Base-by-base conservation (phyloP, 2,797 vertebrate species). In the Diceros bicornis region DNA sequence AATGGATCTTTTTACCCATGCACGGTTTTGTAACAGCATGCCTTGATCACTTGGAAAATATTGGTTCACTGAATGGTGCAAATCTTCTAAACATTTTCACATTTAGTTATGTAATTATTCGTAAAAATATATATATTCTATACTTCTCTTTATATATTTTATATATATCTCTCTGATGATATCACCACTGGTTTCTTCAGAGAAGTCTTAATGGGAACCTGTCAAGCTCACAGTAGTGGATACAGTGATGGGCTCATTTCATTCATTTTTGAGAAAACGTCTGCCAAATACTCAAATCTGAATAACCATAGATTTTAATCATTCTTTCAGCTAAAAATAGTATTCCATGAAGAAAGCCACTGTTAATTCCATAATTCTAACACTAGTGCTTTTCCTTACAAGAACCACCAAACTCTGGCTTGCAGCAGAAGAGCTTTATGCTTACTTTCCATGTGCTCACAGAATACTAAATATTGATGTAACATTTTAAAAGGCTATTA, bases 241-340 rank as follows among this genome's bases (percentile, higher is more conserved):
- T 32, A 59, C 2, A 83, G 11, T n/a, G 44, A 71, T 66, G 25
- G 44, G 75, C 21, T 62, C 29, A 27, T 72, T 89, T 81, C 20
- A 29, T 34, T 72, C 41, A 88, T 64, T 81, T 57, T 57, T 37
- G 23, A 66, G 74, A 82, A 94, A 62, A 50, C 29, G 32, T 44
- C 27, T 84, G 41, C n/a, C 71, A 84, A 61, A 68, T 57, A 75
- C 6, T 9, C 21, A 44, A 17, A 37, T 59, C 37, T 75, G 13
- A 44, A 34, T 68, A 66, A 84, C 4, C 7, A 94, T 3, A 83
- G 57, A 34, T 66, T 89, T 29, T 34, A 68, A 47, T 34, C 32
- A 64, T 89, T 89, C 23, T 83, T 74, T 47, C 41, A 75, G 17
- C 34, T 89, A 82, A 88, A 89, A 83, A 47, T 83, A 83, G 29